Conservation (phyloP, 1,140 invertebrate genomes). For the Pseudomyrmex pallidus region DNA sequence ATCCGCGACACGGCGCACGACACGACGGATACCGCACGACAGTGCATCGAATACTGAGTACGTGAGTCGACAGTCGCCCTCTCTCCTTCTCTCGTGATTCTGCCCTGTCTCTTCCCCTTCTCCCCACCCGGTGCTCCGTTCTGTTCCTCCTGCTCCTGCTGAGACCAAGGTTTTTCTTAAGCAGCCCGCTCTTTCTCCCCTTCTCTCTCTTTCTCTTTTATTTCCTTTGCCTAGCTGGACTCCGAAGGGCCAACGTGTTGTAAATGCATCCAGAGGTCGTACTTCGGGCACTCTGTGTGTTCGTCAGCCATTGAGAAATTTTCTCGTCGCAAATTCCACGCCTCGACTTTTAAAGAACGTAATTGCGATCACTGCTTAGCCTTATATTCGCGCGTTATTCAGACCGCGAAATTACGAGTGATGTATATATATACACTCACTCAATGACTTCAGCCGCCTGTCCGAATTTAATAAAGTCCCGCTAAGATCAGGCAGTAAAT, state of each 20-base stretch:
- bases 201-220: no score
- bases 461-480: conserved; percentile 2
- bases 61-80: conserved; percentile 45
- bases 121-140: no score
- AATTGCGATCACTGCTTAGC: conserved; percentile 17
- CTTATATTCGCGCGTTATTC: neutral
- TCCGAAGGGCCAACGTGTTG: conserved; percentile 64
- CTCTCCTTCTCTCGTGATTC: conserved; percentile 25
- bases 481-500: no score
- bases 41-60: conserved; percentile 71
- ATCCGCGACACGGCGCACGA: neutral
- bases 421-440: neutral
- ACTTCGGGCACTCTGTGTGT: conserved; percentile 14
- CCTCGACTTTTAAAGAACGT: conserved; percentile 44
- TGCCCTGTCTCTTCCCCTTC: neutral
- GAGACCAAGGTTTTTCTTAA: conserved; percentile 52
- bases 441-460: neutral
- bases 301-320: conserved; percentile 54
- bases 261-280: conserved; percentile 54
- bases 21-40: conserved; percentile 59
- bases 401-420: neutral
- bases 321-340: conserved; percentile 7
- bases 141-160: no score
- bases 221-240: conserved; percentile 33
- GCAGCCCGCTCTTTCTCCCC: neutral